phyloP scores from a whole-genome alignment of 35 echinoderm and acorn worm species.

The Heliocidaris tuberculata region DNA sequence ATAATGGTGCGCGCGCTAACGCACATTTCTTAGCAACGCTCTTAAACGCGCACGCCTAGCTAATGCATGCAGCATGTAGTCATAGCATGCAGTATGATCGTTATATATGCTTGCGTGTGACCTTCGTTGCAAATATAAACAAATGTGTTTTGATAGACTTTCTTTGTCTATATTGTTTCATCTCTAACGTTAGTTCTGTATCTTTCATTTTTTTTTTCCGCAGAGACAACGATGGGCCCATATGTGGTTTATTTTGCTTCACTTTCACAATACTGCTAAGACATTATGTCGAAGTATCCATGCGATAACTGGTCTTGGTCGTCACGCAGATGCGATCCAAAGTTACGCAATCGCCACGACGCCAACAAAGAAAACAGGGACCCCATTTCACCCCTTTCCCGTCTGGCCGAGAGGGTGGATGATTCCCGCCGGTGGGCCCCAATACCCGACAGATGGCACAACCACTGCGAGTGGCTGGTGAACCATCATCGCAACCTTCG shows the following conservation, averaged over 20 bases:
- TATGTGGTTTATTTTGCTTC: not conserved
- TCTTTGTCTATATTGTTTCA: too few relatives aligned
- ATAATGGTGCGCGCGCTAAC: not conserved
- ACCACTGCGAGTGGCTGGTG: conserved; percentile 35
- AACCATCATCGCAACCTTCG: conserved; percentile 20
- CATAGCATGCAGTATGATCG: too few relatives aligned
- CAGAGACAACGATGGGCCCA: not conserved
- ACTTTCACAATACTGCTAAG: not conserved
- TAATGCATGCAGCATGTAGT: too few relatives aligned
- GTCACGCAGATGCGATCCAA: not conserved
- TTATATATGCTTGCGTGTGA: too few relatives aligned
- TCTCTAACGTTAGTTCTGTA: too few relatives aligned
- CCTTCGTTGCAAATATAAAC: too few relatives aligned
- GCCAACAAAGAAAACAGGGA: not conserved
- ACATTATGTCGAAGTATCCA: not conserved
- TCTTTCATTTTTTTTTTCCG: too few relatives aligned
- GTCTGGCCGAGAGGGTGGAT: conserved; percentile 17
- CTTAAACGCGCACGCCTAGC: too few relatives aligned
- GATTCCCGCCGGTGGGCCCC: conserved; percentile 9
- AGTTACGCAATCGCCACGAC: not conserved
- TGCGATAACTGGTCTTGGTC: conserved; percentile 1
- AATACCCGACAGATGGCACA: conserved; percentile 14
- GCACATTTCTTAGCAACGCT: not conserved
- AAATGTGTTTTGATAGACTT: too few relatives aligned
- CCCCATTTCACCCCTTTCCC: conserved; percentile 4